Conservation (phyloP, 2,113 vertebrate species). For the Colinus virginianus region DNA sequence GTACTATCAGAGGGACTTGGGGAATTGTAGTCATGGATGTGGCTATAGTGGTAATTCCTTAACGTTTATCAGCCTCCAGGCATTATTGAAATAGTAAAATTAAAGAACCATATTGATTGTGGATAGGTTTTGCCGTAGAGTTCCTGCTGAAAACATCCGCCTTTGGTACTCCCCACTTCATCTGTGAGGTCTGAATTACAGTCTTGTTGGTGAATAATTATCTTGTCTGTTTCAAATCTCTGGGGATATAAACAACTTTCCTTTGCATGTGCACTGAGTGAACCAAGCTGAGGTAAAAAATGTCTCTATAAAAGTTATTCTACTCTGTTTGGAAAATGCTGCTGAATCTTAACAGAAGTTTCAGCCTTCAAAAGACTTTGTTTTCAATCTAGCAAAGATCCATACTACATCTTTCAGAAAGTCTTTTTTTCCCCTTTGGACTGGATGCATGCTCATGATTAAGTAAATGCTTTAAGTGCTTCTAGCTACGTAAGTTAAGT, state of each 20-base stretch:
- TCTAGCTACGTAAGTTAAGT: neutral
- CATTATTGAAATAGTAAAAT: slow-evolving; percentile 10
- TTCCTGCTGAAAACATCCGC: slow-evolving; percentile 24
- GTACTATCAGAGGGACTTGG: neutral
- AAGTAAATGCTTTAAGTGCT: neutral
- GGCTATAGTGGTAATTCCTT: neutral
- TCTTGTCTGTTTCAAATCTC: neutral
- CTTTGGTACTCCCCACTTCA: neutral
- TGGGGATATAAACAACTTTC: slow-evolving; percentile 9
- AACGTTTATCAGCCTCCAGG: neutral
- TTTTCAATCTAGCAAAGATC: neutral
- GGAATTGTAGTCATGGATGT: neutral
- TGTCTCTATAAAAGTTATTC: neutral
- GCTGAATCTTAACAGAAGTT: neutral
- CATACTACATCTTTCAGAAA: neutral
- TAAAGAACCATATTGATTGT: slow-evolving; percentile 32
- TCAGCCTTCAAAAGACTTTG: neutral
- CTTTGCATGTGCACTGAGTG: neutral
- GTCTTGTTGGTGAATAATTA: slow-evolving; percentile 42
- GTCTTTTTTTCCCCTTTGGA: neutral
- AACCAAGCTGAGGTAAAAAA: slow-evolving; percentile 5
- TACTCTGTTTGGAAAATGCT: neutral
- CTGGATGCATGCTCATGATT: neutral
- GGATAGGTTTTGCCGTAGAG: neutral
- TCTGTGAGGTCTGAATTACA: slow-evolving; percentile 14